These are phyloP conservation scores for Climacteris rufus DNA, from an alignment of 2,113 vertebrate genomes.

Conservation along the genomic window DNA sequence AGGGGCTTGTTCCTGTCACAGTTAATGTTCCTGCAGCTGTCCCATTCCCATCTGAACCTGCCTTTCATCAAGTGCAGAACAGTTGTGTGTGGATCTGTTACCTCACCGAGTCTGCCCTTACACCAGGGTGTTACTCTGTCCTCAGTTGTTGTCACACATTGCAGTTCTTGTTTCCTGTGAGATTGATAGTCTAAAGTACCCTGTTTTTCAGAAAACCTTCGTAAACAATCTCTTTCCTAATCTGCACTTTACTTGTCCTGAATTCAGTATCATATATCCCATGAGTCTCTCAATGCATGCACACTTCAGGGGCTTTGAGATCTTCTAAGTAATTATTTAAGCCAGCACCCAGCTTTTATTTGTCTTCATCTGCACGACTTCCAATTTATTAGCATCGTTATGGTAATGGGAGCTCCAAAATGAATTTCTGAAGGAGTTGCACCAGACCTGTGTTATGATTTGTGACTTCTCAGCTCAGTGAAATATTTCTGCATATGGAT, in stretches of 20 bases:
- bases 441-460: neutral
- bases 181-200: neutral
- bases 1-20: neutral
- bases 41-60: neutral
- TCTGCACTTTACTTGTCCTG: rapidly evolving
- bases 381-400: neutral
- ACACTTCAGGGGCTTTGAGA: neutral
- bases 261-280: neutral
- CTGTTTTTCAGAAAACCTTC: neutral
- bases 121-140: neutral
- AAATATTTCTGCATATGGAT: neutral
- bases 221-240: neutral
- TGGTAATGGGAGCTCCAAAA: neutral
- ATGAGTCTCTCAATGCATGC: neutral
- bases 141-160: neutral
- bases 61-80: neutral
- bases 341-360: neutral
- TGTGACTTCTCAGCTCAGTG: neutral
- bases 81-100: neutral
- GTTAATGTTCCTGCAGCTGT: neutral
- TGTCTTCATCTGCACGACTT: neutral
- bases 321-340: neutral
- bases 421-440: neutral
- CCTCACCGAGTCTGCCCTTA: neutral
- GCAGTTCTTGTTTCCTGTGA: neutral